Conservation (phyloP, 2,888 invertebrate species). For the Rhamphomyia laevipes region DNA sequence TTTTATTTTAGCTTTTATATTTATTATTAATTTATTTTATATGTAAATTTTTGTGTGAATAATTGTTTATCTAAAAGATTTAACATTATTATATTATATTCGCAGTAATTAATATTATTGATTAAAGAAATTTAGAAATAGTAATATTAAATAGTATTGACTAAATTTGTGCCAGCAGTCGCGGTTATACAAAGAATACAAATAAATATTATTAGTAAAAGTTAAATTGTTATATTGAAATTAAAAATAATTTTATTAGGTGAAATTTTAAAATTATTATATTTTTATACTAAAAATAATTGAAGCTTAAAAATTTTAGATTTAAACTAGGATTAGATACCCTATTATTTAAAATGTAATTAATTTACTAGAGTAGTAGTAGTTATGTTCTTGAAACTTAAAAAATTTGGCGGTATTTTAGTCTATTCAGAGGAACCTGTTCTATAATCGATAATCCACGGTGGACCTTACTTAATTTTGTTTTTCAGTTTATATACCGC, state of each 20-base stretch:
- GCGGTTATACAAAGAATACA: too few relatives aligned
- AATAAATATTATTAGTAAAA: too few relatives aligned
- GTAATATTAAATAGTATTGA: too few relatives aligned
- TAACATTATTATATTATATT: too few relatives aligned
- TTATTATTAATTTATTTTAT: too few relatives aligned
- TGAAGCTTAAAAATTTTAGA: slow-evolving; percentile 36
- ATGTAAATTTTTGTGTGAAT: too few relatives aligned
- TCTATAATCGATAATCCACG: slow-evolving; percentile 54
- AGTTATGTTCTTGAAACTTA: slow-evolving; percentile 51
- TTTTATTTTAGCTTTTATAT: too few relatives aligned
- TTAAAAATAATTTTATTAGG: slow-evolving; percentile 41
- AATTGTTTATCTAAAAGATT: too few relatives aligned
- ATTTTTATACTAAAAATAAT: slow-evolving; percentile 33
- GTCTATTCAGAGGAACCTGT: slow-evolving; percentile 59
- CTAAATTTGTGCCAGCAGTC: too few relatives aligned
- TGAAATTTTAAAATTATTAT: slow-evolving; percentile 46
- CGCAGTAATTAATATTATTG: too few relatives aligned
- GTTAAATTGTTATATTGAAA: too few relatives aligned
- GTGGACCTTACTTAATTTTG: slow-evolving; percentile 25
- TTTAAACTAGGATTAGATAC: slow-evolving; percentile 58
- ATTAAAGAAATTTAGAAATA: too few relatives aligned
- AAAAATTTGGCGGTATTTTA: slow-evolving; percentile 60
- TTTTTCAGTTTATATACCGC: neutral
- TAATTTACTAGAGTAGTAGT: slow-evolving; percentile 44
- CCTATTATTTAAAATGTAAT: slow-evolving; percentile 46